A percentile compares a stretch with the other conserved stretches of the same genome.
Evolutionary conservation across 2,888 invertebrate species (phyloP).

Genomic region (Erebia palarica): DNA sequence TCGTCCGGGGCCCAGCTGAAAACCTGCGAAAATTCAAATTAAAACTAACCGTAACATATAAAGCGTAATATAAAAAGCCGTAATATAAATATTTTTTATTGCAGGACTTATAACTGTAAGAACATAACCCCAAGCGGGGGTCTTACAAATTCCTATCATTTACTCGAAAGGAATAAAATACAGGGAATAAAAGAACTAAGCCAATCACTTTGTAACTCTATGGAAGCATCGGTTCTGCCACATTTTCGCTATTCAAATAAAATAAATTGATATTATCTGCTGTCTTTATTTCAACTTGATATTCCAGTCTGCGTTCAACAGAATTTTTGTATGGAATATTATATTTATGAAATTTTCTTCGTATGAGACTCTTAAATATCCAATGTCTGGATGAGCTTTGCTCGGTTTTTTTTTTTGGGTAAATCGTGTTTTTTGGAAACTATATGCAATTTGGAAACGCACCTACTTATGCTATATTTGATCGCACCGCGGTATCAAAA

Average conservation of each 20-base stretch:
- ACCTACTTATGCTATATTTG: no score
- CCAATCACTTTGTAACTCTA: not conserved
- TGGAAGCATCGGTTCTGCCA: not conserved
- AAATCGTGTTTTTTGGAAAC: no score
- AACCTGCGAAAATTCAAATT: no score
- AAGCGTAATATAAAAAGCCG: no score
- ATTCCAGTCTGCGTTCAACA: not conserved
- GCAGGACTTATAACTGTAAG: conserved; percentile 24
- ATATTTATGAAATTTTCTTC: not conserved
- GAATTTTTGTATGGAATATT: conserved; percentile 1
- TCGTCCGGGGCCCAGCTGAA: no score
- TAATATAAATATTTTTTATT: no score
- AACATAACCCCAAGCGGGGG: conserved; percentile 15
- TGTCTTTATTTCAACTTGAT: not conserved
- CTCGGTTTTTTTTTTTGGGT: no score
- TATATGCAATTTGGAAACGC: no score
- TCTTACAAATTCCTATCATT: conserved; percentile 27
- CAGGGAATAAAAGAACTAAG: conserved; percentile 15
- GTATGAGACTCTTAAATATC: not conserved
- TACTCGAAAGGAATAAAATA: conserved; percentile 8
- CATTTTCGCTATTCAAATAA: conserved; percentile 2
- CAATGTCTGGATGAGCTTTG: no score
- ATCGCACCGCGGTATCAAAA: no score
- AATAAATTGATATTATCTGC: conserved; percentile 4
- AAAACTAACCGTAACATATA: no score